Evolutionary conservation across 2,113 vertebrate species (phyloP).

Genomic region (Elanoides forficatus): DNA sequence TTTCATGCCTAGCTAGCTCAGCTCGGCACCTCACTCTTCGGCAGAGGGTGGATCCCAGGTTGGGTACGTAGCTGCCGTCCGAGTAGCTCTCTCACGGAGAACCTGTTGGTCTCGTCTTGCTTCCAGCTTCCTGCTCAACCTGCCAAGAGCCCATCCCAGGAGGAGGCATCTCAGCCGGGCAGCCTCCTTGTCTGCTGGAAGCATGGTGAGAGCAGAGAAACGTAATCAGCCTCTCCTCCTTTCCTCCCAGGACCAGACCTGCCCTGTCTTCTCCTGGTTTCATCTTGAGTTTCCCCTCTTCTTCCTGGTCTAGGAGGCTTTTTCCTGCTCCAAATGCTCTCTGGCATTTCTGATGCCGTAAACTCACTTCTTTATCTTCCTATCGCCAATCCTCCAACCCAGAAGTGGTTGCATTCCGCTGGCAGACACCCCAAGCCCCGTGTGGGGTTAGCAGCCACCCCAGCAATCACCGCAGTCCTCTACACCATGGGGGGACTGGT

Average conservation of each 20-base stretch:
- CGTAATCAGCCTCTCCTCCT: not conserved
- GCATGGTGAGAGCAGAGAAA: not conserved
- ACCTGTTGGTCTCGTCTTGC: not conserved
- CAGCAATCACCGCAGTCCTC: rapidly evolving
- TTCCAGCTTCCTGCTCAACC: not conserved
- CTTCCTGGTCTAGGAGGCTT: not conserved
- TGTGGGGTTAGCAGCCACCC: not conserved
- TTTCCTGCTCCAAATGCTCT: not conserved
- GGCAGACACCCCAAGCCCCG: not conserved
- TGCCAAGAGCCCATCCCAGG: not conserved
- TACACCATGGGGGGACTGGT: rapidly evolving
- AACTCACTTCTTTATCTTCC: not conserved
- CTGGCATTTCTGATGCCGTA: not conserved
- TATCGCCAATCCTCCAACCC: not conserved
- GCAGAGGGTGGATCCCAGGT: not conserved
- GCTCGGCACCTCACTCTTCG: rapidly evolving
- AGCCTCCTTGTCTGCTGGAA: not conserved
- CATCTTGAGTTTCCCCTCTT: not conserved
- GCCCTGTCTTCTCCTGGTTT: not conserved
- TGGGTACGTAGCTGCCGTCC: not conserved
- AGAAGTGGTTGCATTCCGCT: not conserved
- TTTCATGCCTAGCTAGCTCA: not conserved
- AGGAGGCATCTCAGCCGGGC: not conserved
- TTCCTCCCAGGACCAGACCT: not conserved
- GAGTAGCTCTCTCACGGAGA: not conserved